These are phyloP conservation scores for Drosophila takahashii DNA, from an alignment of 1,140 invertebrate genomes.

Conservation along the genomic window DNA sequence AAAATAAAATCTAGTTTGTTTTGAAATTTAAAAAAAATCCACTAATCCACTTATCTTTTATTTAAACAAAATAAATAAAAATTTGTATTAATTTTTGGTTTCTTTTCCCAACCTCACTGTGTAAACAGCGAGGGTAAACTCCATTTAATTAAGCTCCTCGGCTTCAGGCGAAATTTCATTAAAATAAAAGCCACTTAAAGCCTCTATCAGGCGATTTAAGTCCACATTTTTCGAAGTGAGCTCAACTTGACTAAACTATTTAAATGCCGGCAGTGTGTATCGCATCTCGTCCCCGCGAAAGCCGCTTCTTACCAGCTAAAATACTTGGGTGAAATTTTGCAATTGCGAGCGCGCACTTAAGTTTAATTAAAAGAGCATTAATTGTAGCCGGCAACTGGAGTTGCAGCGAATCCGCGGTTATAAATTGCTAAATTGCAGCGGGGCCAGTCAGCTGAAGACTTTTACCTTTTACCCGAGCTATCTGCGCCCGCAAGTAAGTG, in stretches of 20 bases:
- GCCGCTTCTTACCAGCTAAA: conserved; percentile 27
- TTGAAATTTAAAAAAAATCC: neutral
- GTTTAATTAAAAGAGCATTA: conserved; percentile 82
- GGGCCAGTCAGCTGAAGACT: conserved; percentile 35
- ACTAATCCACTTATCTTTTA: neutral
- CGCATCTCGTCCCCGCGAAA: neutral
- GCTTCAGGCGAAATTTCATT: conserved; percentile 61
- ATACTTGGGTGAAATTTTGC: conserved; percentile 68
- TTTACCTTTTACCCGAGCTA: conserved; percentile 41
- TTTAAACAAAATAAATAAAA: too few relatives aligned
- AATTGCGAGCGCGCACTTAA: conserved; percentile 79
- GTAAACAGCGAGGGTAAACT: conserved; percentile 3
- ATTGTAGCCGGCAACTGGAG: conserved; percentile 63
- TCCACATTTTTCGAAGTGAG: conserved; percentile 14
- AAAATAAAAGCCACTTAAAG: conserved; percentile 65
- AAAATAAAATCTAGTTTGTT: neutral
- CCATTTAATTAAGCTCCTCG: conserved; percentile 21
- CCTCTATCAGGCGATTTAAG: conserved; percentile 39
- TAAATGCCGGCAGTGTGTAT: conserved; percentile 13
- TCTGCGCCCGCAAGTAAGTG: conserved; percentile 64
- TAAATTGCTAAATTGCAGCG: conserved; percentile 46
- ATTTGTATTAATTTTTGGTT: too few relatives aligned
- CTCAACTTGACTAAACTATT: conserved; percentile 53
- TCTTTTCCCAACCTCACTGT: conserved; percentile 8
- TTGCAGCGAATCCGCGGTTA: conserved; percentile 38